phyloP scores from a whole-genome alignment of 35 echinoderm and acorn worm genomes.

The Acanthaster planci region DNA sequence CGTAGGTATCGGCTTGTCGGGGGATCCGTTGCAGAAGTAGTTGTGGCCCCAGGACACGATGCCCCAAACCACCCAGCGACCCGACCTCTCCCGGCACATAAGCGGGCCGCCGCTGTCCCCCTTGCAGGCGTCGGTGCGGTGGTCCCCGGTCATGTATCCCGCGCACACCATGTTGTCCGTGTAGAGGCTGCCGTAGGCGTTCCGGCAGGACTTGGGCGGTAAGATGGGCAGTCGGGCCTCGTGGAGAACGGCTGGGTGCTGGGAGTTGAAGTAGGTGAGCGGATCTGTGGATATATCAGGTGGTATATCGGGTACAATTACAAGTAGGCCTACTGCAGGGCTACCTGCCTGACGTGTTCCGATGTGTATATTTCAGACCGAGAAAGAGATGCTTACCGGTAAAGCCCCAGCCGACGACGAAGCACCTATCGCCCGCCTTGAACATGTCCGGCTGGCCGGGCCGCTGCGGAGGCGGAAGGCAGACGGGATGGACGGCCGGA shows the following conservation, averaged over 20 bases:
- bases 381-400: conserved; percentile 41
- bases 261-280: conserved; percentile 13
- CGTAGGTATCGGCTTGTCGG: conserved; percentile 44
- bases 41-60: conserved; percentile 87
- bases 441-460: conserved; percentile 48
- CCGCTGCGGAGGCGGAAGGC: conserved; percentile 41
- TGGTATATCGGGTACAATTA: too few species aligned
- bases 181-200: conserved; percentile 52
- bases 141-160: conserved; percentile 27
- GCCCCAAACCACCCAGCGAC: conserved; percentile 71
- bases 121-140: conserved; percentile 79
- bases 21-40: conserved; percentile 54
- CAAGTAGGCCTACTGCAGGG: too few species aligned
- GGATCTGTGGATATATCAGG: not conserved
- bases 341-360: too few species aligned
- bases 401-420: conserved; percentile 79
- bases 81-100: conserved; percentile 54
- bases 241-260: conserved; percentile 30
- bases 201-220: conserved; percentile 32
- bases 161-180: conserved; percentile 80
- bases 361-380: too few species aligned
- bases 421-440: conserved; percentile 49
- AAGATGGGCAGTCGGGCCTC: conserved; percentile 61
- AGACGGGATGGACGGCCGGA: conserved; percentile 45
- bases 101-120: conserved; percentile 84